Evolutionary conservation across 1,140 invertebrate genomes (phyloP).

Genomic region (Aphaenogaster rudis): DNA sequence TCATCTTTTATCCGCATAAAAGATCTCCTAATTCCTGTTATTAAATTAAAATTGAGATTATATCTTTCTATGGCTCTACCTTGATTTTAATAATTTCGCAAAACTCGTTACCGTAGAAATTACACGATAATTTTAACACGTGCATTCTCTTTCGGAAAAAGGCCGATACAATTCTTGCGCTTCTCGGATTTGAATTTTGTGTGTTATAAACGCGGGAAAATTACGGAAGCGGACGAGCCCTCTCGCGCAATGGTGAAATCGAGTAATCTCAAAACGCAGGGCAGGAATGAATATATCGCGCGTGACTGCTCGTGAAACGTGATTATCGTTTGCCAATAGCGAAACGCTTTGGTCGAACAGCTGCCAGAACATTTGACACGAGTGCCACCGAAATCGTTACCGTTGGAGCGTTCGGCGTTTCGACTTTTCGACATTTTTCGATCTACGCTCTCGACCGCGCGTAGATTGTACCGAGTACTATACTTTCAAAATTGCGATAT

Average conservation of each 20-base stretch:
- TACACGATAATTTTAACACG: conserved; percentile 18
- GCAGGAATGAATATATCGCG: conserved; percentile 58
- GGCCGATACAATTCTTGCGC: not conserved
- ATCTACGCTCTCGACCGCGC: conserved; percentile 21
- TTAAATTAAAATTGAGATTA: conserved; percentile 22
- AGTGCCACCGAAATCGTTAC: conserved; percentile 55
- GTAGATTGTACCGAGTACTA: conserved; percentile 36
- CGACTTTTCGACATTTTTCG: conserved; percentile 58
- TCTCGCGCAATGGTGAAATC: conserved; percentile 32
- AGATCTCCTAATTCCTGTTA: not conserved
- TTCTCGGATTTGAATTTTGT: conserved; percentile 15
- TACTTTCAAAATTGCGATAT: conserved; percentile 47
- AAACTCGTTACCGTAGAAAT: conserved; percentile 7
- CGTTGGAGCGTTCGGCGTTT: conserved; percentile 28
- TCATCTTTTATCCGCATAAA: not conserved
- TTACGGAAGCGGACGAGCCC: conserved; percentile 4
- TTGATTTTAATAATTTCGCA: conserved; percentile 24
- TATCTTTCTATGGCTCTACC: not conserved
- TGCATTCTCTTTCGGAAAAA: not conserved
- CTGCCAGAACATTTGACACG: conserved; percentile 62
- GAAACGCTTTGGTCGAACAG: conserved; percentile 60
- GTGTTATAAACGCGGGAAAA: conserved; percentile 32
- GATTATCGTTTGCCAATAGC: conserved; percentile 64
- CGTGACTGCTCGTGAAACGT: conserved; percentile 54
- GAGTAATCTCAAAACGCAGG: conserved; percentile 58